These are phyloP conservation scores for Leptinotarsa texana DNA, from an alignment of 1,140 invertebrate genomes.

Conservation along the genomic window DNA sequence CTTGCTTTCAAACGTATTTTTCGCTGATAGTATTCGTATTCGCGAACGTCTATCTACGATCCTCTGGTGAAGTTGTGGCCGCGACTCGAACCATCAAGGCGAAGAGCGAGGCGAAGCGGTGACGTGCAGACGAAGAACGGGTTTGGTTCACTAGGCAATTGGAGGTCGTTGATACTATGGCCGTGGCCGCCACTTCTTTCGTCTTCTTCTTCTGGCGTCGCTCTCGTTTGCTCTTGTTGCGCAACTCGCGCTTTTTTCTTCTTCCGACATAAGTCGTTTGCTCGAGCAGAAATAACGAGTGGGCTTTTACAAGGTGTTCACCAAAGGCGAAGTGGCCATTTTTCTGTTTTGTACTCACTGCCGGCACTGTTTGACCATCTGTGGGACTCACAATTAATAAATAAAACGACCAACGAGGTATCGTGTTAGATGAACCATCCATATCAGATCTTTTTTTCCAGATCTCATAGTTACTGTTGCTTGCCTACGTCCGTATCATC, in stretches of 20 bases:
- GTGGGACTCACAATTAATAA: no score
- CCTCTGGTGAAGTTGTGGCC: not conserved
- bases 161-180: conserved; percentile 55
- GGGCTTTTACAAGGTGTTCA: not conserved
- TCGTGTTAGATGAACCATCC: no score
- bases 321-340: no score
- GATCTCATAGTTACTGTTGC: no score
- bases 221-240: conserved; percentile 32
- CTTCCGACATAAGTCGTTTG: not conserved
- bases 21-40: no score
- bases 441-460: no score
- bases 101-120: conserved; percentile 19
- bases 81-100: not conserved
- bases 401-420: no score
- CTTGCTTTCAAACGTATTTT: no score
- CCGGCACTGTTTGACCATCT: no score
- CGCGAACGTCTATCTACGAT: not conserved
- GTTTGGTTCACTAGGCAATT: conserved; percentile 57
- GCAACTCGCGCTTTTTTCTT: conserved; percentile 31
- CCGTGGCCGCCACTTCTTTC: conserved; percentile 42
- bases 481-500: no score
- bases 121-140: conserved; percentile 41
- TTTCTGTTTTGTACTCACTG: no score
- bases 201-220: conserved; percentile 4
- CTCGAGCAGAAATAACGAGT: conserved; percentile 2